Evolutionary conservation across 1,140 invertebrate species (phyloP).

Genomic region (Sycobia sp.): DNA sequence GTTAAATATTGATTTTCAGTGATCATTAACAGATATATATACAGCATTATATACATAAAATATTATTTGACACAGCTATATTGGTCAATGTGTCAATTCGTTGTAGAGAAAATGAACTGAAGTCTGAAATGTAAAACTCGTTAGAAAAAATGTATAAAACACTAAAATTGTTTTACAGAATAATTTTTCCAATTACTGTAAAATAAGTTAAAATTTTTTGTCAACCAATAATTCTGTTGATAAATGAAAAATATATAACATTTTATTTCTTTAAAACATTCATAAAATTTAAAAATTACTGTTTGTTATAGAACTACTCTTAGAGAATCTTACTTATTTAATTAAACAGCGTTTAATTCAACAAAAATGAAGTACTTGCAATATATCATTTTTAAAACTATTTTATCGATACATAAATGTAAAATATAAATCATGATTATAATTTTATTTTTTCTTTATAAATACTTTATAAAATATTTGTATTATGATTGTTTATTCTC

Average conservation of each 20-base stretch:
- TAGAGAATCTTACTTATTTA: background rate
- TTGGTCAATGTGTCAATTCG: constrained; percentile 18
- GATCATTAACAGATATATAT: constrained; percentile 6
- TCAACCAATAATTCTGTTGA: constrained; percentile 25
- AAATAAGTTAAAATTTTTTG: constrained; percentile 19
- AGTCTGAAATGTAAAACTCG: constrained; percentile 30
- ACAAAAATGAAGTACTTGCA: constrained; percentile 1
- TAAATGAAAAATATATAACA: constrained; percentile 18
- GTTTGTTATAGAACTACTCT: constrained; percentile 3
- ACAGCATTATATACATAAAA: constrained; percentile 12
- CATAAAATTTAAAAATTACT: background rate
- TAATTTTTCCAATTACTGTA: constrained; percentile 16
- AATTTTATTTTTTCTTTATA: background rate
- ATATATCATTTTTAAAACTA: constrained; percentile 16
- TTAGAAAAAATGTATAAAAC: constrained; percentile 31
- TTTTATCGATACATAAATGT: constrained; percentile 23
- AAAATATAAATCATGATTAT: constrained; percentile 8
- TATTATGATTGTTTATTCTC: background rate
- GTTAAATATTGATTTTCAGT: constrained; percentile 15
- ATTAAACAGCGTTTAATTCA: background rate
- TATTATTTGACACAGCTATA: constrained; percentile 22
- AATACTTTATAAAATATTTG: background rate
- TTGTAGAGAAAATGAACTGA: constrained; percentile 26
- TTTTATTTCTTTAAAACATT: constrained; percentile 10
- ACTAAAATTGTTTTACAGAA: constrained; percentile 17